phyloP scores from a whole-genome alignment of 2,113 vertebrate genomes.

The Camelus dromedarius region DNA sequence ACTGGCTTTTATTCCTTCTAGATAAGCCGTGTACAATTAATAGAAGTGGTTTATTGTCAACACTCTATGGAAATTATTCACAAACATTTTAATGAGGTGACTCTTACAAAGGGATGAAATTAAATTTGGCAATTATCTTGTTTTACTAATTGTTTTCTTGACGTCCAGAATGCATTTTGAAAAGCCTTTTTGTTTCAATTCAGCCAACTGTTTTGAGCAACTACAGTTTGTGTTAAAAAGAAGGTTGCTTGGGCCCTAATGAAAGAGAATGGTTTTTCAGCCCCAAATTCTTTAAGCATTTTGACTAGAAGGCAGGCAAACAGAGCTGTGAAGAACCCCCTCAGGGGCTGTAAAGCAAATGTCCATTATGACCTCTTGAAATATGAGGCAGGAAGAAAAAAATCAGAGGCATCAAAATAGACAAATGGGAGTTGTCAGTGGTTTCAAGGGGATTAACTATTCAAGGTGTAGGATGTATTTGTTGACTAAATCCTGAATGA shows the following conservation, averaged over 20 bases:
- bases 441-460: neutral
- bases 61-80: neutral
- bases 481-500: neutral
- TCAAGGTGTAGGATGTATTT: neutral
- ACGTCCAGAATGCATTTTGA: neutral
- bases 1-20: neutral
- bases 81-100: slow-evolving; percentile 44
- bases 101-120: neutral
- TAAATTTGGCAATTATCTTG: slow-evolving; percentile 22
- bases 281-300: neutral
- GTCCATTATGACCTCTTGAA: neutral
- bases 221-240: neutral
- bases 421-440: neutral
- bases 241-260: neutral
- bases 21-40: slow-evolving; percentile 26
- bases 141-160: slow-evolving; percentile 28
- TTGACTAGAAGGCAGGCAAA: slow-evolving; percentile 20
- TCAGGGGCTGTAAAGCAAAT: neutral
- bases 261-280: neutral
- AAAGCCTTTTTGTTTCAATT: neutral
- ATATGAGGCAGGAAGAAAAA: neutral
- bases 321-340: neutral
- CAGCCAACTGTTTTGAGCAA: neutral
- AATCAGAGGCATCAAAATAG: neutral
- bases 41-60: neutral